phyloP scores from a whole-genome alignment of 2,113 vertebrate species.

The Sinocyclocheilus grahami region DNA sequence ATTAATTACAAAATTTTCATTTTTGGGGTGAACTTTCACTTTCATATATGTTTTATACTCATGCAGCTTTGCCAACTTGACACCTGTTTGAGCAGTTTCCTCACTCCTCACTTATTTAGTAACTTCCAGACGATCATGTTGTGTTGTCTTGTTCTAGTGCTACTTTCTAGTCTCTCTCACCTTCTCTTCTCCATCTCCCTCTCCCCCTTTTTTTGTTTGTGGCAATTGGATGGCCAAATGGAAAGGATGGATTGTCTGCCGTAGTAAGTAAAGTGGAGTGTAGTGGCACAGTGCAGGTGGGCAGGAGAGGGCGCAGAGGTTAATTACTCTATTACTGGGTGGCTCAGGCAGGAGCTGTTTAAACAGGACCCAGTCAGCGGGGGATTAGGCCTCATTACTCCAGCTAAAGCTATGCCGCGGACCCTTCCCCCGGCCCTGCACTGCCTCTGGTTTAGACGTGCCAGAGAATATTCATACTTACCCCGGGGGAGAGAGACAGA shows the following conservation, averaged over 20 bases:
- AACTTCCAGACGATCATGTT: slow-evolving; percentile 27
- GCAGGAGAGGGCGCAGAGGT: slow-evolving; percentile 82
- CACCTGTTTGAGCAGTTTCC: background rate
- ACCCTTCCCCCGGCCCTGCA: slow-evolving; percentile 80
- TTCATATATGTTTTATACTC: background rate
- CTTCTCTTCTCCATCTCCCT: slow-evolving; percentile 15
- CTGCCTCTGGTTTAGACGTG: slow-evolving; percentile 81
- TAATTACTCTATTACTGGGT: slow-evolving; percentile 99
- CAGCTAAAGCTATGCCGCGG: slow-evolving; percentile 90
- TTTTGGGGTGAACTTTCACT: background rate
- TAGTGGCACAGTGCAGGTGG: slow-evolving; percentile 53
- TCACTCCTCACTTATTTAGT: slow-evolving; percentile 20
- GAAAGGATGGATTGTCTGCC: background rate
- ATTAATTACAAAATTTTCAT: background rate
- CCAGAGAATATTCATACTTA: slow-evolving; percentile 83
- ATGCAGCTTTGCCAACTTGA: background rate
- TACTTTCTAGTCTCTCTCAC: slow-evolving; percentile 20
- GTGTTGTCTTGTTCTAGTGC: background rate
- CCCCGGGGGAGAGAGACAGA: slow-evolving; percentile 9
- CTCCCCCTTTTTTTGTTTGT: slow-evolving; percentile 17
- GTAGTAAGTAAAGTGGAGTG: slow-evolving; percentile 43
- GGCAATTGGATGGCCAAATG: slow-evolving; percentile 34
- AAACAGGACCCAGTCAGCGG: slow-evolving; percentile 86
- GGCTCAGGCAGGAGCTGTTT: slow-evolving; percentile 87
- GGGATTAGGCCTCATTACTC: slow-evolving; percentile 99